Conservation (phyloP, 2,113 vertebrate species). For the Peromyscus maniculatus region DNA sequence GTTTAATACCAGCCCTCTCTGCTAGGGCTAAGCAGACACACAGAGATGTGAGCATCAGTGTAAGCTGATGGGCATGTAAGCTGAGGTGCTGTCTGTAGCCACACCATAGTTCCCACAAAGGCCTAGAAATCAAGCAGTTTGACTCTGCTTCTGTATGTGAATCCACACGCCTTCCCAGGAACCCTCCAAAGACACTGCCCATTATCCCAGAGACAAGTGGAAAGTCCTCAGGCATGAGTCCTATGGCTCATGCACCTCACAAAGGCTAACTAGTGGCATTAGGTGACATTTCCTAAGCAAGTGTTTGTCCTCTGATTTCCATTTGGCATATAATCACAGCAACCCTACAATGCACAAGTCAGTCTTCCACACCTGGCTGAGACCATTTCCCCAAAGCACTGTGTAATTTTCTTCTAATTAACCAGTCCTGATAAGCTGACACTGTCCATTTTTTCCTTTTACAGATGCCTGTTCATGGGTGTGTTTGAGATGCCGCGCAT, state of each 20-base stretch:
- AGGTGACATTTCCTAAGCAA: not conserved
- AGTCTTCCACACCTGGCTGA: not conserved
- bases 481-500: not conserved
- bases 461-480: not conserved
- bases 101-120: not conserved
- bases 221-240: not conserved
- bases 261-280: not conserved
- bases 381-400: not conserved
- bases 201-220: not conserved
- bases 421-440: not conserved
- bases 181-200: not conserved
- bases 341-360: not conserved
- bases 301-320: not conserved
- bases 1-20: rapidly evolving
- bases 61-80: not conserved
- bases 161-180: not conserved
- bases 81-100: not conserved
- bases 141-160: not conserved
- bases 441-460: not conserved
- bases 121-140: not conserved
- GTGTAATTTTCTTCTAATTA: not conserved
- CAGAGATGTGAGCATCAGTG: not conserved
- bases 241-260: not conserved
- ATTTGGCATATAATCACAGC: not conserved
- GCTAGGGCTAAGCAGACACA: not conserved